A percentile compares a stretch with the other conserved stretches of the same genome.
Conservation (phyloP, 2,797 vertebrate species). For the Todus mexicanus region DNA sequence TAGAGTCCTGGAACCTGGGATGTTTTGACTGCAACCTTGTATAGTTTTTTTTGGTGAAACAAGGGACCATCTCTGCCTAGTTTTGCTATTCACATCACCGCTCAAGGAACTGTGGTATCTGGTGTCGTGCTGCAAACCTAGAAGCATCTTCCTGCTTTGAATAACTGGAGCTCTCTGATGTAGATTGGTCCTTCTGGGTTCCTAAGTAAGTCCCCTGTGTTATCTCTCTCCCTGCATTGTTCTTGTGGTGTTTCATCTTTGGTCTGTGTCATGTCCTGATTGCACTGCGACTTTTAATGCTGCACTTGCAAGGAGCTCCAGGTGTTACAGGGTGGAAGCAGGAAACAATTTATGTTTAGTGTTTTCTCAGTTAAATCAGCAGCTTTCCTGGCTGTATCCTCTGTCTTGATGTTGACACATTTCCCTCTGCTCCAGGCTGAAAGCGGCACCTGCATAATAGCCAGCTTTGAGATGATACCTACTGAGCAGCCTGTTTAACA, state of each 20-base stretch:
- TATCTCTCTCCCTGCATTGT: not conserved
- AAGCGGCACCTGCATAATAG: not conserved
- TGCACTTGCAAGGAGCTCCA: not conserved
- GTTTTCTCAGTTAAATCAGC: not conserved
- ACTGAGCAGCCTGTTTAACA: not conserved
- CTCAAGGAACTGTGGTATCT: accelerated
- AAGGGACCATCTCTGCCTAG: not conserved
- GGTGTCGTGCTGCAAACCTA: not conserved
- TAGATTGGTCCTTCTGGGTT: not conserved
- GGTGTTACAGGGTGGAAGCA: not conserved
- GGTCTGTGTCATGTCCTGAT: not conserved
- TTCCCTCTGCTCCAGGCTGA: not conserved
- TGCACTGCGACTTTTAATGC: not conserved
- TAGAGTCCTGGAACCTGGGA: too few relatives aligned
- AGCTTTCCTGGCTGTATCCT: not conserved
- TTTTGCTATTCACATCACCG: not conserved
- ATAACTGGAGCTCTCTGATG: not conserved
- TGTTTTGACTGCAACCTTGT: not conserved
- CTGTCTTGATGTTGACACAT: not conserved
- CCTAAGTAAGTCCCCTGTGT: not conserved
- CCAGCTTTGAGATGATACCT: not conserved
- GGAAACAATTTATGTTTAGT: not conserved
- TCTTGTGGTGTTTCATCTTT: not conserved
- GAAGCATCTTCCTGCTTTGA: not conserved
- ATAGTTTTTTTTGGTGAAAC: not conserved